Evolutionary conservation across 2,888 invertebrate species (phyloP), one percentile per base, ranked within the genome.

Genomic region (Pegoplata infirma): DNA sequence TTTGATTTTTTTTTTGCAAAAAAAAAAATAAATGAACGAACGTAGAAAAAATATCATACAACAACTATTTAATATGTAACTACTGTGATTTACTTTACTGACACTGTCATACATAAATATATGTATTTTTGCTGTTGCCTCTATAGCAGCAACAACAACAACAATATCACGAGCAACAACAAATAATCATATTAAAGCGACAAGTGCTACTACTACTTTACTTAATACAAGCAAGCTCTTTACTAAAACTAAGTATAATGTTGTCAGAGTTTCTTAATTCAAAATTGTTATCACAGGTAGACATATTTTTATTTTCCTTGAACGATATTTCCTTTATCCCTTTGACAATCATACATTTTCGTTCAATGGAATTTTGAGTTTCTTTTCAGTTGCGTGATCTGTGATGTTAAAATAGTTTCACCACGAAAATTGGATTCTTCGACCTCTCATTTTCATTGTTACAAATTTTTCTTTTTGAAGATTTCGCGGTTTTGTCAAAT

Each of bases 161-260:
- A 25, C 46, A 74, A 56, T 19, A 51, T 12, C 49, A 56, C 16
- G 32, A 63, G 51, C 67, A 72, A 53, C 80, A 66, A 28, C 72
- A 80, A 72, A 63, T 67, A 75, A 72, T 67, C 40, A 75, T 67
- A 53, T 68, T 79, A 75, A 79, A 75, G 63, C 71, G 79, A 79
- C 79, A 75, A 79, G 78, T 78, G 80, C 68, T 80, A 56, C 63
- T 74, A 67, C 80, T 80, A 63, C 46, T 74, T 59, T 61, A 71
- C 44, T 71, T 63, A 69, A 56, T 72, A 64, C 63, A 74, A 25
- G 58, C 56, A 47, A 71, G 61, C 68, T 44, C 16, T 67, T 55
- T 66, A 25, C 56, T 56, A 44, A n/a, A 76, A 69, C 56, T 61
- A 32, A 59, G 28, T 56, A 53, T 8, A 8, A 71, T 17, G 36